These are phyloP conservation scores for Pseudachorutes palmiensis DNA, from an alignment of 1,140 invertebrate species.

Conservation along the genomic window DNA sequence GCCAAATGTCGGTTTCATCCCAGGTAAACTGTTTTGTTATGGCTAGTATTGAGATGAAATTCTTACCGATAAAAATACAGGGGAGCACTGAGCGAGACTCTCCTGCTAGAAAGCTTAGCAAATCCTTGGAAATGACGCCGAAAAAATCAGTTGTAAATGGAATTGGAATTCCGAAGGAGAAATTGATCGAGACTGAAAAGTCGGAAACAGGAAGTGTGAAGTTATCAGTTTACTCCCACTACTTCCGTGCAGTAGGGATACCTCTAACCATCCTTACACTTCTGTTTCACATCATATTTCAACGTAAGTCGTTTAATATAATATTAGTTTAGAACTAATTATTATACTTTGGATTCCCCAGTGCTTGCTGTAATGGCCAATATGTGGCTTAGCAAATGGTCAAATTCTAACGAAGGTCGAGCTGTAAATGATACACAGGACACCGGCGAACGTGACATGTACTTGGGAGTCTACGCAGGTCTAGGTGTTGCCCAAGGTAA, in stretches of 20 bases:
- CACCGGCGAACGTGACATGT: constrained; percentile 58
- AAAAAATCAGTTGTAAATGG: constrained; percentile 15
- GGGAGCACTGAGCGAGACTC: background rate
- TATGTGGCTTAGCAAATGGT: constrained; percentile 31
- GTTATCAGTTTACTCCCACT: constrained; percentile 47
- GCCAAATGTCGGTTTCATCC: background rate
- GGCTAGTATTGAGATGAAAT: too few species aligned
- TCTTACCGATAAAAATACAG: too few species aligned
- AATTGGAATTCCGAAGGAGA: constrained; percentile 41
- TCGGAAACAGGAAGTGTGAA: constrained; percentile 49
- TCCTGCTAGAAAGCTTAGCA: background rate
- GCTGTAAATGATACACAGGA: constrained; percentile 34
- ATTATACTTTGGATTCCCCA: constrained; percentile 49
- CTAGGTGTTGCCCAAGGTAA: constrained; percentile 82
- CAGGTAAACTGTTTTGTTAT: too few species aligned
- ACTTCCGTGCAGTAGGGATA: constrained; percentile 49
- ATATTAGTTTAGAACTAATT: background rate
- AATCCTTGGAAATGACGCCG: background rate
- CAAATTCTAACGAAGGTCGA: constrained; percentile 43
- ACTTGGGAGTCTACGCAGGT: constrained; percentile 78
- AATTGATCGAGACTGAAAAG: constrained; percentile 40
- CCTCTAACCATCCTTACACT: constrained; percentile 63
- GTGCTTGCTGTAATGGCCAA: constrained; percentile 31
- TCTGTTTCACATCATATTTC: constrained; percentile 52
- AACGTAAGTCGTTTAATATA: constrained; percentile 23